Base-by-base conservation (phyloP, 2,113 vertebrate genomes). In the Salvelinus alpinus region DNA sequence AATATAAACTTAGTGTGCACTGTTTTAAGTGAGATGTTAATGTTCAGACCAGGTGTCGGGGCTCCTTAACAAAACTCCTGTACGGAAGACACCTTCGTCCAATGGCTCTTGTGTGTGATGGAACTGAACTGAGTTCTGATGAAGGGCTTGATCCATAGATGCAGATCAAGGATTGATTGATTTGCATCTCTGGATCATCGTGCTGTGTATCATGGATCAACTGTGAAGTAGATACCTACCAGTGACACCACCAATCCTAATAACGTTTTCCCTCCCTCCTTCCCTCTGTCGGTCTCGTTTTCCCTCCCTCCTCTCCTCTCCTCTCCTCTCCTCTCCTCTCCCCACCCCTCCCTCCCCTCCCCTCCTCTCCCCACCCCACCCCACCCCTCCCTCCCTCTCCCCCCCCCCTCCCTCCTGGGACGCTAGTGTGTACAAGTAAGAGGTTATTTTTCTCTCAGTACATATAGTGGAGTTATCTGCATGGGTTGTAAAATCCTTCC, bases 391-490 rank as follows among this genome's bases (percentile, higher is more conserved):
- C 31, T 5, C 31, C 24, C 24, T 29, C 29, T 3, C 29, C 4
- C 3, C 3, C 89, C 4, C 92, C 92, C 91, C 92, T 86, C 94
- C 92, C 88, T 91, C 91, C 93, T 89, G 91, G 95, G 93, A 96
- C 83, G 84, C 90, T 96, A 96, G 95, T 96, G 94, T 94, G 94
- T 95, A 92, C 95, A 97, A 96, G 95, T 97, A 97, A 96, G 96
- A 94, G 76, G 88, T 80, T 86, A 76, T 68, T 87, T 89, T 87
- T 84, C 70, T 80, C 81, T 82, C 47, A 74, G 82, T 78, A 77
- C 87, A 80, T 38, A 8, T 38, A 38, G 34, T 38, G 34, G 34
- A 38, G 82, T 83, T 82, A 75, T 75, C 71, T 90, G 92, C 90
- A 90, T 92, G 91, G 79, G 70, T 81, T 86, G 82, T 75, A 6